phyloP scores from a whole-genome alignment of 2,797 vertebrate genomes.

The Poeciliopsis presidionis region DNA sequence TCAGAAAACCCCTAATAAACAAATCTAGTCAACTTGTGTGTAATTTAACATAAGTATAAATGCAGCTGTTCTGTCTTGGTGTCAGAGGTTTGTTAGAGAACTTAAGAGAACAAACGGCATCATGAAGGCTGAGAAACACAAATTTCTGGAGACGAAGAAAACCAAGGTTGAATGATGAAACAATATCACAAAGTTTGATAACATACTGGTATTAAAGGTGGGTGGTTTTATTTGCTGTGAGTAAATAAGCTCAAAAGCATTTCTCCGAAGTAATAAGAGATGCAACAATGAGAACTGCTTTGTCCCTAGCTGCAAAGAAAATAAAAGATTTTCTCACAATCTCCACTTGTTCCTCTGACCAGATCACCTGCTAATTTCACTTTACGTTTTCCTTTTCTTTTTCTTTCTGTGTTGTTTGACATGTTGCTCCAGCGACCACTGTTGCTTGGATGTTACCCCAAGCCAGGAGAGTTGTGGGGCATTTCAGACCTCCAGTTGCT shows the following conservation, averaged over 20 bases:
- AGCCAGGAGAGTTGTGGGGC: constrained; percentile 64
- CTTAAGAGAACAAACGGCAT: neutral
- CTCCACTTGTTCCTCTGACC: constrained; percentile 36
- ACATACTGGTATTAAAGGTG: too few species aligned
- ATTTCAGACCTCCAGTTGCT: constrained; percentile 74
- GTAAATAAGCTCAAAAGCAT: constrained; percentile 16
- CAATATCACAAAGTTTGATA: neutral
- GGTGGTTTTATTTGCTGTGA: neutral
- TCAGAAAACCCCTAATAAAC: neutral
- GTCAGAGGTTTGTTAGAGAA: neutral
- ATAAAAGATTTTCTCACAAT: constrained; percentile 36
- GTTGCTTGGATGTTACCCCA: constrained; percentile 56
- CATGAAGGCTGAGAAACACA: neutral
- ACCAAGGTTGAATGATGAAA: neutral
- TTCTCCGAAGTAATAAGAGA: neutral
- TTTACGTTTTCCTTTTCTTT: constrained; percentile 45
- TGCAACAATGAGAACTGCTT: neutral
- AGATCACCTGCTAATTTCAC: constrained; percentile 54
- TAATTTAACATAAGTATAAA: neutral
- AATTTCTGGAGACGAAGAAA: neutral
- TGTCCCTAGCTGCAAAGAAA: constrained; percentile 20
- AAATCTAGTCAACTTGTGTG: neutral
- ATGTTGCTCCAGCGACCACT: constrained; percentile 74
- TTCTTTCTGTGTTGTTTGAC: constrained; percentile 55
- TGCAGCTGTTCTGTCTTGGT: neutral